Percentiles rank a stretch among this genome's conserved stretches.
These are phyloP conservation scores for Morelia viridis DNA, from an alignment of 2,797 vertebrate species.

Conservation along the genomic window DNA sequence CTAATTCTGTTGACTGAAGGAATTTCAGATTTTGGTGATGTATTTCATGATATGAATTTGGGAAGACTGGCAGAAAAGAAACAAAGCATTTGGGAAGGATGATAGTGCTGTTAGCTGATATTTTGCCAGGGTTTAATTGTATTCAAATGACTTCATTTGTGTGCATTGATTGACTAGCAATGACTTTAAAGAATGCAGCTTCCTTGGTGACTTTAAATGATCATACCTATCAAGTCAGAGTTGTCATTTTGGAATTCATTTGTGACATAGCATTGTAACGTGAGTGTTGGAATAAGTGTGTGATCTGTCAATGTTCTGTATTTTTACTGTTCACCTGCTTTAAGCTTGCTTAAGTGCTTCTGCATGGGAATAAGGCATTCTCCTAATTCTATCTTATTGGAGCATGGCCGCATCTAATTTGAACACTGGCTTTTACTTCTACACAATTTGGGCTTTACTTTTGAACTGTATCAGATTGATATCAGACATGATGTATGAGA, in stretches of 20 bases:
- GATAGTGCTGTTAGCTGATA: background rate
- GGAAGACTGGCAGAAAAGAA: background rate
- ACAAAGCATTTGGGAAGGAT: background rate
- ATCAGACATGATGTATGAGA: background rate
- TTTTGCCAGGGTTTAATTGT: background rate
- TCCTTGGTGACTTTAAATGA: background rate
- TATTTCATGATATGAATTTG: background rate
- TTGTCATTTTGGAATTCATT: constrained; percentile 18
- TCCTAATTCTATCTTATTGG: constrained; percentile 19
- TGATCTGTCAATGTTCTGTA: constrained; percentile 1
- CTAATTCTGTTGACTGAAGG: constrained; percentile 23
- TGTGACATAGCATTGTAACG: background rate
- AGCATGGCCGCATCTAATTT: constrained; percentile 36
- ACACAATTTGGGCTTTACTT: constrained; percentile 5
- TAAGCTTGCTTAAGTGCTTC: constrained; percentile 21
- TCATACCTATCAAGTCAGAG: background rate
- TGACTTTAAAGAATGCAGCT: background rate
- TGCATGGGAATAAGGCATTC: background rate
- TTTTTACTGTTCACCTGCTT: constrained; percentile 27
- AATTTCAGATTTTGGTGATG: constrained; percentile 16
- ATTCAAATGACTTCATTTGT: background rate
- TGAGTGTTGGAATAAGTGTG: constrained; percentile 5
- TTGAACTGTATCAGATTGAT: constrained; percentile 3
- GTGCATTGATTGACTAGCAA: background rate
- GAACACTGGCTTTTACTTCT: constrained; percentile 22